Base-by-base conservation (phyloP, 2,113 vertebrate genomes). In the Megaceryle torquata region DNA sequence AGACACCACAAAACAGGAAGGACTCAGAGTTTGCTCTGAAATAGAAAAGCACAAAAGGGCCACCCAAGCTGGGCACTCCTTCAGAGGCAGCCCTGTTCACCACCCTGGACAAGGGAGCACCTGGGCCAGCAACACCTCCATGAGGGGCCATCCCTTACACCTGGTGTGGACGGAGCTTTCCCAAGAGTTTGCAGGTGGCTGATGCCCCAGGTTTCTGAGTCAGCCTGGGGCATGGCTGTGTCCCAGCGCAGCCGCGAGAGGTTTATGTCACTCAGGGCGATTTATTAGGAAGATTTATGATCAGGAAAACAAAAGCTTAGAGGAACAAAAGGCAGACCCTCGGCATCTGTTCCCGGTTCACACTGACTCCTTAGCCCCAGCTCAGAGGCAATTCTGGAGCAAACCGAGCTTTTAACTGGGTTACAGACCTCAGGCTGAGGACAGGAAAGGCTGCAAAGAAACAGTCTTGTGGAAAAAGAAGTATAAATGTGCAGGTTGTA, bases 331-430 rank as follows among this genome's bases (percentile, higher is more conserved):
- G 81, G 63, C 92, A 64, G 82, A 84, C 71, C 88, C 82, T 89
- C 85, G 91, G 96, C 97, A 90, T 81, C 95, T 94, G 93, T 86
- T 96, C 95, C 96, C 75, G 26, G 87, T 89, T 94, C 84, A 31
- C 90, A 43, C 95, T 6, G 69, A 72, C 67, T 71, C 86, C 88
- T 87, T 71, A 92, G 90, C 82, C 84, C 89, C 53, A 91, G 56
- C 92, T 91, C 94, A 72, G 75, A 94, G 87, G 85, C 86, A 80
- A 15, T 25, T 94, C 97, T 85, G 94, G 93, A 96, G 92, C 89
- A 97, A 96, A 95, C 53, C 41, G 37, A 91, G 63, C 86, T 97
- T 70, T 75, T 77, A 82, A 39, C 89, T 6, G 43, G 24, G 81
- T 63, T 87, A 80, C 56, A 82, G 78, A 86, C 67, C 91, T 65